These are phyloP conservation scores for Aspiorhynchus laticeps DNA, from an alignment of 2,113 vertebrate species.

Conservation along the genomic window DNA sequence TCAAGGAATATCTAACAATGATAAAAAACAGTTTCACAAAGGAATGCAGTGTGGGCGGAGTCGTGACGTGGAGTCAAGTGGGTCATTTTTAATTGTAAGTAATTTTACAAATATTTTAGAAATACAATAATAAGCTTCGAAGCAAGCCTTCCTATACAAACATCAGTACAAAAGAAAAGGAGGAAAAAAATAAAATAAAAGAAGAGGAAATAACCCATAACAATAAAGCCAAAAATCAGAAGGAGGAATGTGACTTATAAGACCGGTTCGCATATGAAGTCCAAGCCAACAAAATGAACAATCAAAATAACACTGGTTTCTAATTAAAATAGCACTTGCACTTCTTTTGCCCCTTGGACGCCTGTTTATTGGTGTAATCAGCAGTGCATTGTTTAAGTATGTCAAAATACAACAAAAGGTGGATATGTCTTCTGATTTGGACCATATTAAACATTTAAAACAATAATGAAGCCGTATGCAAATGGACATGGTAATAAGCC, in stretches of 20 bases:
- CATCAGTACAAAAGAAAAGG: background rate
- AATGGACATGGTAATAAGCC: background rate
- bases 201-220: background rate
- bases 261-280: too few species aligned
- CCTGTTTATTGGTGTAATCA: background rate
- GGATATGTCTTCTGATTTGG: background rate
- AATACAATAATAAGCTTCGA: background rate
- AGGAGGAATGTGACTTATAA: background rate
- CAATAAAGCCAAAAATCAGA: conserved; percentile 31
- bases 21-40: conserved; percentile 51
- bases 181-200: background rate
- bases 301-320: background rate
- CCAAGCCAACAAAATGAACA: background rate
- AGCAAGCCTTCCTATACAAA: background rate
- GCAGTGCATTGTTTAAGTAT: background rate
- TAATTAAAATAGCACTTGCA: background rate
- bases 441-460: background rate
- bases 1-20: background rate
- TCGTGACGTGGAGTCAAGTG: conserved; percentile 48
- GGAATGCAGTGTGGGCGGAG: conserved; percentile 71
- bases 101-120: background rate
- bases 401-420: conserved; percentile 2
- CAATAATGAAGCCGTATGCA: background rate
- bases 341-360: background rate
- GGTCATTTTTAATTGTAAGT: background rate